These are phyloP conservation scores for Biston stratarius DNA, from an alignment of 2,888 invertebrate genomes.

Conservation along the genomic window DNA sequence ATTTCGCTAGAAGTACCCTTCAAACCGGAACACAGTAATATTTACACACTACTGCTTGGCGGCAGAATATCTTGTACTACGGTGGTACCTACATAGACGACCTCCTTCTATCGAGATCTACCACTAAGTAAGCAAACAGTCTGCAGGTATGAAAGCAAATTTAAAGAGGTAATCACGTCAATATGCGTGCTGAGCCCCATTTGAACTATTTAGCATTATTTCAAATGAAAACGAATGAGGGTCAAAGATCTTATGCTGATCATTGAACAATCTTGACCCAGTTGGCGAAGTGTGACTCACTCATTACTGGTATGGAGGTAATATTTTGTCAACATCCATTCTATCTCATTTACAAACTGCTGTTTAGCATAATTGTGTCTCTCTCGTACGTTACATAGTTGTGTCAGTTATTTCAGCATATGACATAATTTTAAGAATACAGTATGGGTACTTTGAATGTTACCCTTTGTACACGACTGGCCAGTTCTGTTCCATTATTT, in stretches of 20 bases:
- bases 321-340: conserved; percentile 33
- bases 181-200: conserved; percentile 1
- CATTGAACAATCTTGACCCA: conserved; percentile 42
- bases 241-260: conserved; percentile 34
- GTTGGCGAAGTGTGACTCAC: conserved; percentile 37
- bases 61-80: too few species aligned
- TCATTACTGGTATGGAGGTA: conserved; percentile 28
- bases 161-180: background rate
- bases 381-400: conserved; percentile 24
- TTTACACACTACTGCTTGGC: too few species aligned
- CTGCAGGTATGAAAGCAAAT: too few species aligned
- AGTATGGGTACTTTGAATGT: conserved; percentile 18
- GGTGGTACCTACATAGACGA: too few species aligned
- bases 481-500: too few species aligned
- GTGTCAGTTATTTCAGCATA: conserved; percentile 29
- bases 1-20: too few species aligned
- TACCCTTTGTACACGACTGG: too few species aligned
- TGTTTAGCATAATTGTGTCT: conserved; percentile 15
- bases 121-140: too few species aligned
- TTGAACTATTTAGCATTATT: conserved; percentile 19
- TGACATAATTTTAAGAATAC: conserved; percentile 32
- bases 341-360: conserved; percentile 21
- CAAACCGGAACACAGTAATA: too few species aligned
- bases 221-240: conserved; percentile 36
- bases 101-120: too few species aligned